Conservation (phyloP, 2,888 invertebrate genomes). For the Quadroppia sp. region DNA sequence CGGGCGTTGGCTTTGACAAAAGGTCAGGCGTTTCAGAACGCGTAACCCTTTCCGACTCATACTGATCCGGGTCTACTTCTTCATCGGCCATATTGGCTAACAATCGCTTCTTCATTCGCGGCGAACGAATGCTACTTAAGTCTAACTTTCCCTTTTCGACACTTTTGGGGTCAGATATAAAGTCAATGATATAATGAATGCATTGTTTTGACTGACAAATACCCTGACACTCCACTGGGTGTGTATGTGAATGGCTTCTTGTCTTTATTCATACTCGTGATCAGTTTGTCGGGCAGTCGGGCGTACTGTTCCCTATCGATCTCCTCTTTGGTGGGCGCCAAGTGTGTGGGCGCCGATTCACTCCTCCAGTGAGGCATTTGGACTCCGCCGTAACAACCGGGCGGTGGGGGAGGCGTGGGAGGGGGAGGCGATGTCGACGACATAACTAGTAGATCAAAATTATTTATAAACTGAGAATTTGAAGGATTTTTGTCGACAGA, state of each 20-base stretch:
- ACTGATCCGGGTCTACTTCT: constrained; percentile 43
- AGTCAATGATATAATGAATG: not conserved
- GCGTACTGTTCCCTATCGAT: constrained; percentile 42
- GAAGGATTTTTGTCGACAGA: too few species aligned
- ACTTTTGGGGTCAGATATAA: not conserved
- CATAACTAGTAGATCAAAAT: not conserved
- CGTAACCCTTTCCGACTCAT: constrained; percentile 50
- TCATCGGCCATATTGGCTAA: constrained; percentile 45
- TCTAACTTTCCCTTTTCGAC: constrained; percentile 68
- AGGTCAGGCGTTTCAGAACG: constrained; percentile 44
- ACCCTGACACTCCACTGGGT: constrained; percentile 55
- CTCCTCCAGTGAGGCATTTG: constrained; percentile 44
- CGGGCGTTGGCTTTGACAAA: constrained; percentile 50
- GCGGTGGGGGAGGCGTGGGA: constrained; percentile 53
- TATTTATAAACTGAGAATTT: too few species aligned
- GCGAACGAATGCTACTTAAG: constrained; percentile 81
- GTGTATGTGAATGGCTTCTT: constrained; percentile 96
- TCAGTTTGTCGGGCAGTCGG: constrained; percentile 70
- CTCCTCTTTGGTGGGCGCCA: constrained; percentile 38
- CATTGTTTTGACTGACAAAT: not conserved
- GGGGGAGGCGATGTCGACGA: constrained; percentile 61
- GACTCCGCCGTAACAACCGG: constrained; percentile 50
- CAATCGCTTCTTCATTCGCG: constrained; percentile 77
- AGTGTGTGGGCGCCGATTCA: constrained; percentile 13
- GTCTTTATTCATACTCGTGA: constrained; percentile 74